Evolutionary conservation across 2,113 vertebrate genomes (phyloP).

Genomic region (Halichoeres trimaculatus): DNA sequence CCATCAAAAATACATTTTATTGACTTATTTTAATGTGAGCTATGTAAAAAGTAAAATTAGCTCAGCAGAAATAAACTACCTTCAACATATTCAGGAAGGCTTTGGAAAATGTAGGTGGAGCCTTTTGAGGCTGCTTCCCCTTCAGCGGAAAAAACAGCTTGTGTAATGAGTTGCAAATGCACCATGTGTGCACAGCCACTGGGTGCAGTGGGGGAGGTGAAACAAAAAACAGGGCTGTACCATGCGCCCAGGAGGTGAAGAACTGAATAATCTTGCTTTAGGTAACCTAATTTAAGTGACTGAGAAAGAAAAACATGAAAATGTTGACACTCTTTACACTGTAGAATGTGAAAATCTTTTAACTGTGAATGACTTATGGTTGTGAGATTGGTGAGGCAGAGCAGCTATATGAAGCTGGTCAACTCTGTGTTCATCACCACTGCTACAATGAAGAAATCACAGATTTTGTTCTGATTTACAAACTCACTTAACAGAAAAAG

Average conservation of each 20-base stretch:
- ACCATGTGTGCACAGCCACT: slow-evolving; percentile 59
- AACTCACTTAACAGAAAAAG: neutral
- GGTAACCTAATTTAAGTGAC: neutral
- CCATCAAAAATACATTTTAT: neutral
- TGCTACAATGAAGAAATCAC: neutral
- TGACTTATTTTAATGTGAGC: neutral
- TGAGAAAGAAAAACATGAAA: neutral
- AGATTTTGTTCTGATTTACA: neutral
- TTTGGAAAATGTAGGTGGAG: slow-evolving; percentile 50
- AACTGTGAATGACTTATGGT: neutral
- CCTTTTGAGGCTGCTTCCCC: slow-evolving; percentile 47
- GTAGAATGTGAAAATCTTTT: slow-evolving; percentile 8
- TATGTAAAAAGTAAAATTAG: slow-evolving; percentile 3
- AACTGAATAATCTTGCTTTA: neutral
- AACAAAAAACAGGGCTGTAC: slow-evolving; percentile 47
- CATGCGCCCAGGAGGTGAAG: slow-evolving; percentile 23
- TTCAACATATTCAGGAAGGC: slow-evolving; percentile 8
- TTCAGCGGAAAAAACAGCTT: slow-evolving; percentile 28
- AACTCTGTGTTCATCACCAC: neutral
- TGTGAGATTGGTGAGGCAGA: neutral
- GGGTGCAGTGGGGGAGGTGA: slow-evolving; percentile 65
- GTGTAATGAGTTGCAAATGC: slow-evolving; percentile 51
- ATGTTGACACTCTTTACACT: neutral
- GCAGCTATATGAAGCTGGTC: neutral
- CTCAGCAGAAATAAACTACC: slow-evolving; percentile 8